These are phyloP conservation scores for Cryptophagus acutangulus DNA, from an alignment of 2,888 invertebrate genomes.

Conservation along the genomic window DNA sequence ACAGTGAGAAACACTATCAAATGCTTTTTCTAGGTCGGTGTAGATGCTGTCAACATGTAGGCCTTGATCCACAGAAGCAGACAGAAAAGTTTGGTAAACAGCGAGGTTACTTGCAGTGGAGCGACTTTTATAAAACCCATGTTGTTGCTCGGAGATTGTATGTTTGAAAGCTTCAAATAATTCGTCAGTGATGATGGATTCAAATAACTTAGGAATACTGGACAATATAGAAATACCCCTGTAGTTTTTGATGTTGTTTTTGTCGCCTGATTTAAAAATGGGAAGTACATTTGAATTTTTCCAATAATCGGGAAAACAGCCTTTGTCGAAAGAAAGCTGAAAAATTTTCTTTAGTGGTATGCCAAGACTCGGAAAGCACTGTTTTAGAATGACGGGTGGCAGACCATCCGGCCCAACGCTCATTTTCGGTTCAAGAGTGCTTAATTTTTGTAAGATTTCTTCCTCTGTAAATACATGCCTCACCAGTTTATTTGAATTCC, in stretches of 20 bases:
- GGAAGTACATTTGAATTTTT: conserved; percentile 7
- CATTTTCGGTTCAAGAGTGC: conserved; percentile 1
- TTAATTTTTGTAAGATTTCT: conserved; percentile 4
- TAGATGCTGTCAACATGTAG: too few relatives aligned
- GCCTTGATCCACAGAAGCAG: background rate
- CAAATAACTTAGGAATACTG: conserved; percentile 10
- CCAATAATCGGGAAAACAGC: conserved; percentile 8
- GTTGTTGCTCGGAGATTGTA: conserved; percentile 7
- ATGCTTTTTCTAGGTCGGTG: too few relatives aligned
- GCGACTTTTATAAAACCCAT: conserved; percentile 6
- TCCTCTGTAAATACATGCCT: conserved; percentile 5
- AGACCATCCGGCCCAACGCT: conserved; percentile 9
- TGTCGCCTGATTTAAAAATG: conserved; percentile 11
- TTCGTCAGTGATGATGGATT: too few relatives aligned
- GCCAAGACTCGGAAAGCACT: conserved; percentile 1
- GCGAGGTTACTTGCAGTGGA: background rate
- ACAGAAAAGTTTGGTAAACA: conserved; percentile 2
- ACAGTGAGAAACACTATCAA: too few relatives aligned
- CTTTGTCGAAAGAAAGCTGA: conserved; percentile 5
- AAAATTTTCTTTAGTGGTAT: conserved; percentile 5
- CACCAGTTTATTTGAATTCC: too few relatives aligned
- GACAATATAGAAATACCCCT: conserved; percentile 9
- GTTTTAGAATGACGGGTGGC: conserved; percentile 7
- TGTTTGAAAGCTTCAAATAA: too few relatives aligned
- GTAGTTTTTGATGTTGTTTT: conserved; percentile 10